Evolutionary conservation across 2,113 vertebrate genomes (phyloP), one percentile per base, ranked within the genome.

Genomic region (Labrus mixtus): DNA sequence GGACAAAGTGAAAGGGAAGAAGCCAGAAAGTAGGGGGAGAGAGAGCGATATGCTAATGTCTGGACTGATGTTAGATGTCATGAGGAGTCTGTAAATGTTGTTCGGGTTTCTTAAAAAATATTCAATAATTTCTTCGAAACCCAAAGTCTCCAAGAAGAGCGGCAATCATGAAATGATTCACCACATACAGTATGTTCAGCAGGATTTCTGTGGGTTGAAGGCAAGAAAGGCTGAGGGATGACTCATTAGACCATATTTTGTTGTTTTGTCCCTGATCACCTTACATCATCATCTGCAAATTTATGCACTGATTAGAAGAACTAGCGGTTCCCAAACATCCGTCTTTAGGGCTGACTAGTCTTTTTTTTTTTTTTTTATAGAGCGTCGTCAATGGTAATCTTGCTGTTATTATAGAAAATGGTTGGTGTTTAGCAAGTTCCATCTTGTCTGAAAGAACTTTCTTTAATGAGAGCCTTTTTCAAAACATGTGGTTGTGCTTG

Each of bases 241-340:
- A 81, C 36, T 78, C 61, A 53, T 43, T 5, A 57, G 15, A 75
- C 2, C 23, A 22, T 7, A 19, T 64, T 70, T 66, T 23, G 60
- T 67, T 75, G 57, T 74, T 78, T 25, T n/a, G n/a, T 1, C 29
- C 8, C 25, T 0, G 45, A 56, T 67, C 45, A 39, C 41, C 29
- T 57, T 37, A 33, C 50, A 67, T 15, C n/a, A 39, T 77, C 62
- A 51, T 64, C 68, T 79, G 66, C 46, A 65, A 65, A 50, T 59
- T 50, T 25, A 50, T 46, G 37, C 11, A 13, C 64, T 19, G 6
- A 68, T 48, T 64, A 16, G 4, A 25, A 56, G 17, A 33, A 59
- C 20, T 5, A 67, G 13, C 56, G 1, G n/a, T 67, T 61, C 62
- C 55, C 4, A 46, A 51, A 66, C 48, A 70, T 9, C 78, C 20